Conservation (phyloP, 2,888 invertebrate genomes). For the Erebia palarica region DNA sequence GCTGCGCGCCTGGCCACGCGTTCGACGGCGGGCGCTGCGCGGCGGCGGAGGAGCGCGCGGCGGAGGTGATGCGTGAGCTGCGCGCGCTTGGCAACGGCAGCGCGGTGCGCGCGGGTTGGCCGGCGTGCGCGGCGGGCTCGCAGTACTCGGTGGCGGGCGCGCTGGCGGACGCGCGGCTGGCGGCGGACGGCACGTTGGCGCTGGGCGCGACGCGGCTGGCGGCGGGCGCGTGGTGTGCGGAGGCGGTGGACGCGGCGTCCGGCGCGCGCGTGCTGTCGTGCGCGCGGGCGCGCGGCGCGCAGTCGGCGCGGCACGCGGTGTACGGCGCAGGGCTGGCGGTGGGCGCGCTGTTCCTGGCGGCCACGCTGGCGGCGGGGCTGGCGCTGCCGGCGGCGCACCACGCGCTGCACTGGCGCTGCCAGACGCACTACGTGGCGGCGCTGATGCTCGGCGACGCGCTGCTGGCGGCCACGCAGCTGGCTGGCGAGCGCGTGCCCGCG, state of each 20-base stretch:
- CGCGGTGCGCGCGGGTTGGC: conserved; percentile 78
- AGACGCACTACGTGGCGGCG: conserved; percentile 93
- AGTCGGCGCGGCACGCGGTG: conserved; percentile 82
- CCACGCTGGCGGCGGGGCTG: conserved; percentile 90
- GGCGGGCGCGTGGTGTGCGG: conserved; percentile 74
- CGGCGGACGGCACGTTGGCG: conserved; percentile 80
- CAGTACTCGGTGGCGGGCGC: conserved; percentile 83
- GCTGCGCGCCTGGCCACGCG: conserved; percentile 86
- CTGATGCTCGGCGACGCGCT: conserved; percentile 91
- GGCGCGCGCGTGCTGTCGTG: conserved; percentile 50
- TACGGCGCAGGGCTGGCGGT: conserved; percentile 90
- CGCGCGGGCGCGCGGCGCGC: conserved; percentile 34
- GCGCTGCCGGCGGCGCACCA: conserved; percentile 92
- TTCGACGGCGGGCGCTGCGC: conserved; percentile 82
- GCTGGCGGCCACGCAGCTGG: conserved; percentile 89
- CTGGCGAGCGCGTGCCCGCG: conserved; percentile 83
- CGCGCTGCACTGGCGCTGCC: conserved; percentile 94
- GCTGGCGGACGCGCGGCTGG: conserved; percentile 75
- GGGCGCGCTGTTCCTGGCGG: conserved; percentile 90
- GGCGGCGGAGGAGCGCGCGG: conserved; percentile 57
- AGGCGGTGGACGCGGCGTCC: conserved; percentile 74
- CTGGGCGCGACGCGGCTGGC: conserved; percentile 58
- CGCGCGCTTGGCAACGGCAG: conserved; percentile 57
- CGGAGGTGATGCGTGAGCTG: conserved; percentile 61
- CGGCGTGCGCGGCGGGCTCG: conserved; percentile 73